phyloP scores from a whole-genome alignment of 2,888 invertebrate species.

The Aproaerema taeniolella region DNA sequence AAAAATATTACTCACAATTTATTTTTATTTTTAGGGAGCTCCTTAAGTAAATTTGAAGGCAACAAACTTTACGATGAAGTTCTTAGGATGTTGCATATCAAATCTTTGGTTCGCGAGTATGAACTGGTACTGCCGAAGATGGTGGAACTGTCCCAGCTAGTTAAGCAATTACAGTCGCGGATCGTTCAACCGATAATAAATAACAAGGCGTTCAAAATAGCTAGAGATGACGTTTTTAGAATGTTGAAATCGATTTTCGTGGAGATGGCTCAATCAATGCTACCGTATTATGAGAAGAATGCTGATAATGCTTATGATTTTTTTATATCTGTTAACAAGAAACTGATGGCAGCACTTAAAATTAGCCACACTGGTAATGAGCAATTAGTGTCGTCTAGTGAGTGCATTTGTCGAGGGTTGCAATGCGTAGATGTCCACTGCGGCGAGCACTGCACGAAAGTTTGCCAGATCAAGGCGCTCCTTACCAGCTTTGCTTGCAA shows the following conservation, averaged over 20 bases:
- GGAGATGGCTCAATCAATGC: no score
- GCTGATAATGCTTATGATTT: no score
- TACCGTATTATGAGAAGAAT: no score
- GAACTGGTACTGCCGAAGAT: constrained; percentile 22
- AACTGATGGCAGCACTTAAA: constrained; percentile 46
- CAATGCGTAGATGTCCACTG: constrained; percentile 42
- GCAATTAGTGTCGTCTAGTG: constrained; percentile 27
- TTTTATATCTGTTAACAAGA: constrained; percentile 39
- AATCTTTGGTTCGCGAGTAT: constrained; percentile 30
- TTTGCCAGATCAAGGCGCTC: constrained; percentile 40
- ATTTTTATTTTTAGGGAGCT: constrained; percentile 1
- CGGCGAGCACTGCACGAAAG: constrained; percentile 35
- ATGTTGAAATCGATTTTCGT: no score
- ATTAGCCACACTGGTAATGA: constrained; percentile 47
- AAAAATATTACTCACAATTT: not conserved
- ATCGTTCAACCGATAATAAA: no score
- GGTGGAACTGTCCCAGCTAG: no score
- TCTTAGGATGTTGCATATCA: constrained; percentile 32
- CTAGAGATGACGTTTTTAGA: no score
- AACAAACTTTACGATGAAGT: constrained; percentile 34
- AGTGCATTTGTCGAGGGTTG: constrained; percentile 42
- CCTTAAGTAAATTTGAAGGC: constrained; percentile 26
- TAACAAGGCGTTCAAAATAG: no score
- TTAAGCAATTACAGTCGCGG: no score
- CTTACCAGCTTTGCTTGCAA: constrained; percentile 43